Conservation (phyloP, 2,113 vertebrate species). For the Psilopogon haemacephalus region DNA sequence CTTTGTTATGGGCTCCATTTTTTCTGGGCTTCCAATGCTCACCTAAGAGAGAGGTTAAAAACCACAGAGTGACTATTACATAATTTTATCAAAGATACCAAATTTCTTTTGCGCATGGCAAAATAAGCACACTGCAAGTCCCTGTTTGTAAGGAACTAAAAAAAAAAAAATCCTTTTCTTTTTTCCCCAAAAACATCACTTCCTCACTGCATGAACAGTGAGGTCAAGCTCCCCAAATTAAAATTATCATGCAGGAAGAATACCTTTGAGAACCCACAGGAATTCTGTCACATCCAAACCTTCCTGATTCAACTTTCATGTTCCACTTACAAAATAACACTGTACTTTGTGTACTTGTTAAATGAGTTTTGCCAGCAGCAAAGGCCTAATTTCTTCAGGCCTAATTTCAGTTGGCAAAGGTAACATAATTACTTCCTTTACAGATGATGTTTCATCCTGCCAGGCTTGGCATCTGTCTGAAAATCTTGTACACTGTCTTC, state of each 20-base stretch:
- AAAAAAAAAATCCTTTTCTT: background rate
- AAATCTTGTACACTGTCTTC: background rate
- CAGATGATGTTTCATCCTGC: background rate
- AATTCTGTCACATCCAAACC: background rate
- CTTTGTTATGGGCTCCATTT: slow-evolving; percentile 99
- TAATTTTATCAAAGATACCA: background rate
- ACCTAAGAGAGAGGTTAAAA: slow-evolving; percentile 76
- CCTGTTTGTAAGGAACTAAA: background rate
- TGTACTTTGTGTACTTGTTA: background rate
- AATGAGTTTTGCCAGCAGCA: background rate
- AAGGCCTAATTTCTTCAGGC: background rate
- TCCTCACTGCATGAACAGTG: background rate
- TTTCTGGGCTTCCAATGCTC: slow-evolving; percentile 97
- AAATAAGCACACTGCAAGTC: background rate
- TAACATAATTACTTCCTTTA: background rate
- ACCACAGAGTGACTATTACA: background rate
- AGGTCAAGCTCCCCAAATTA: background rate
- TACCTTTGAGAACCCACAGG: background rate
- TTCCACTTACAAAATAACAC: background rate
- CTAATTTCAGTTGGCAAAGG: background rate
- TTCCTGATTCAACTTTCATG: background rate
- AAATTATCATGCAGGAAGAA: background rate
- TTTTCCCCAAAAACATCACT: too few species aligned
- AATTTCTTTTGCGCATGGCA: background rate
- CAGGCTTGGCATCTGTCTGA: background rate